These are phyloP conservation scores for Cyprinodon diabolis DNA, from an alignment of 2,797 vertebrate genomes.

Conservation along the genomic window DNA sequence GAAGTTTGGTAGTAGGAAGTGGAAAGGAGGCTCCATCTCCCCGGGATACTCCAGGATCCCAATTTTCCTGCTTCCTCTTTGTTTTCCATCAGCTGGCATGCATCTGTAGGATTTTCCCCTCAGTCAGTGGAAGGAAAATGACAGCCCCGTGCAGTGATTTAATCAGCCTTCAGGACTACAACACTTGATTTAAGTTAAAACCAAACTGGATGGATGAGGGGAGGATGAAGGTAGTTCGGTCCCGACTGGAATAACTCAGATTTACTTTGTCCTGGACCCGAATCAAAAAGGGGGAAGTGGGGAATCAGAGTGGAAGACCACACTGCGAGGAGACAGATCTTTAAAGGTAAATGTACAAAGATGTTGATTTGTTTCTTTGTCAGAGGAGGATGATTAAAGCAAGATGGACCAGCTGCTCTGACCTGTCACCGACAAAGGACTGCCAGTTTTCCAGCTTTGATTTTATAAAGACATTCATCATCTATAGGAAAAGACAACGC, in stretches of 20 bases:
- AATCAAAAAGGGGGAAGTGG: slow-evolving; percentile 14
- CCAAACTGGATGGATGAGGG: slow-evolving; percentile 61
- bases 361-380: slow-evolving; percentile 39
- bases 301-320: slow-evolving; percentile 1
- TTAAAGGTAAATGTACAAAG: slow-evolving; percentile 61
- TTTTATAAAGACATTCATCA: not conserved
- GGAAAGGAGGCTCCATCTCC: slow-evolving; percentile 60
- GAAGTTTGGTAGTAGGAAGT: slow-evolving; percentile 76
- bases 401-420: slow-evolving; percentile 66
- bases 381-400: slow-evolving; percentile 41
- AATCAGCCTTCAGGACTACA: slow-evolving; percentile 19
- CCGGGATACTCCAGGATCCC: slow-evolving; percentile 55
- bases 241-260: slow-evolving; percentile 65
- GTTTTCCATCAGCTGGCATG: slow-evolving; percentile 24
- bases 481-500: slow-evolving; percentile 7
- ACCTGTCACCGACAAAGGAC: slow-evolving; percentile 72
- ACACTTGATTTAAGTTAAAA: slow-evolving; percentile 56
- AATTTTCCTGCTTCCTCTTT: slow-evolving; percentile 18
- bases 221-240: slow-evolving; percentile 64
- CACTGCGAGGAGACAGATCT: slow-evolving; percentile 41
- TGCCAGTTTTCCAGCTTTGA: not conserved
- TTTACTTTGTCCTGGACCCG: slow-evolving; percentile 25
- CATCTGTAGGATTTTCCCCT: slow-evolving; percentile 20
- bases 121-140: slow-evolving; percentile 26
- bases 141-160: slow-evolving; percentile 22